phyloP scores from a whole-genome alignment of 1,140 invertebrate species.

The Euura lappo region DNA sequence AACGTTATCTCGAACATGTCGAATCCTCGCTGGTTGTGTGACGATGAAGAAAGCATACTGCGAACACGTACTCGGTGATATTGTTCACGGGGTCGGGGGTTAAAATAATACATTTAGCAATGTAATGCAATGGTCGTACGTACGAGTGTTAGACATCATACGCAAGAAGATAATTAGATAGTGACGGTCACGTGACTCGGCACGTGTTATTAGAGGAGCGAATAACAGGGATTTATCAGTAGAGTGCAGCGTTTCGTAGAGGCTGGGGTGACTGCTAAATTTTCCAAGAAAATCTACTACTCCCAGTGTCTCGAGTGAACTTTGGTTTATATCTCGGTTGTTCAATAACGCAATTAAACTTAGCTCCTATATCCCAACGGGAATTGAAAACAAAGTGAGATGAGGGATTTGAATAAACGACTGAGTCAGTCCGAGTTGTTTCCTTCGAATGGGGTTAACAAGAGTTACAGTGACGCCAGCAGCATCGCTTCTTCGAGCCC shows the following conservation, averaged over 20 bases:
- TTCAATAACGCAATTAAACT: conserved; percentile 3
- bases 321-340: neutral
- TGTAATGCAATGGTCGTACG: no score
- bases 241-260: neutral
- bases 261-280: neutral
- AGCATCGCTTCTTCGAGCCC: neutral
- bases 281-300: neutral
- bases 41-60: no score
- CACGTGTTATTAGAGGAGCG: neutral
- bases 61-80: no score
- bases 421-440: neutral
- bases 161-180: neutral
- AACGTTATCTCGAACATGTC: no score
- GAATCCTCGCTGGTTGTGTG: no score
- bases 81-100: no score
- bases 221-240: neutral
- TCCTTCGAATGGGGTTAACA: neutral
- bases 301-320: neutral
- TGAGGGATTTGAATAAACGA: conserved; percentile 2
- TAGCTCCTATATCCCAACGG: neutral
- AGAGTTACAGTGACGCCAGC: neutral
- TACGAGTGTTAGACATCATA: no score
- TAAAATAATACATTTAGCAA: no score
- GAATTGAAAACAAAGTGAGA: conserved; percentile 2
- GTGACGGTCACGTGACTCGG: neutral